These are phyloP conservation scores for Pachymerium ferrugineum DNA, from an alignment of 2,888 invertebrate genomes.

Conservation along the genomic window DNA sequence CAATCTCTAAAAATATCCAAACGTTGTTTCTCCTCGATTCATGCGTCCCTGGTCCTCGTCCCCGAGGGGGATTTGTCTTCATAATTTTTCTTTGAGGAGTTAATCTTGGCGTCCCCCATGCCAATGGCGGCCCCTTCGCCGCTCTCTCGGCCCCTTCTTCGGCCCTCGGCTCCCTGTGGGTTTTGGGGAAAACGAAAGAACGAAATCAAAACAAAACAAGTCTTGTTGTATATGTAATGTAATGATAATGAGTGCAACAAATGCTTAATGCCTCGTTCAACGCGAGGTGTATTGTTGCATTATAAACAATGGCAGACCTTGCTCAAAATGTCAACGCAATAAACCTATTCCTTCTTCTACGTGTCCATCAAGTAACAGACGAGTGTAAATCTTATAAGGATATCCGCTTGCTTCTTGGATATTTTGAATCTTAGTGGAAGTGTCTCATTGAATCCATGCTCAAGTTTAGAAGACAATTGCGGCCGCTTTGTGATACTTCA, in stretches of 20 bases:
- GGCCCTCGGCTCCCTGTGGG: conserved; percentile 18
- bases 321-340: too few species aligned
- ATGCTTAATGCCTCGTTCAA: background rate
- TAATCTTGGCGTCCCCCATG: background rate
- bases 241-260: background rate
- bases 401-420: too few species aligned
- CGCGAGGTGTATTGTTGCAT: too few species aligned
- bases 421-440: too few species aligned
- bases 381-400: too few species aligned
- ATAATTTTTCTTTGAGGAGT: conserved; percentile 14
- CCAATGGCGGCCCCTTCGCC: conserved; percentile 2
- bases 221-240: background rate
- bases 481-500: too few species aligned
- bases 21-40: background rate
- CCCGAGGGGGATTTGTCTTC: conserved; percentile 2
- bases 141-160: background rate
- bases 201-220: background rate
- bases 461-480: too few species aligned
- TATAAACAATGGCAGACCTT: too few species aligned
- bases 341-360: too few species aligned
- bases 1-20: conserved; percentile 1
- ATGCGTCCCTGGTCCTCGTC: background rate
- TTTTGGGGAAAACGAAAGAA: conserved; percentile 7
- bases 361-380: too few species aligned
- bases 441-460: too few species aligned